Base-by-base conservation (phyloP, 2,797 vertebrate genomes). In the Rhynchonycteris naso region DNA sequence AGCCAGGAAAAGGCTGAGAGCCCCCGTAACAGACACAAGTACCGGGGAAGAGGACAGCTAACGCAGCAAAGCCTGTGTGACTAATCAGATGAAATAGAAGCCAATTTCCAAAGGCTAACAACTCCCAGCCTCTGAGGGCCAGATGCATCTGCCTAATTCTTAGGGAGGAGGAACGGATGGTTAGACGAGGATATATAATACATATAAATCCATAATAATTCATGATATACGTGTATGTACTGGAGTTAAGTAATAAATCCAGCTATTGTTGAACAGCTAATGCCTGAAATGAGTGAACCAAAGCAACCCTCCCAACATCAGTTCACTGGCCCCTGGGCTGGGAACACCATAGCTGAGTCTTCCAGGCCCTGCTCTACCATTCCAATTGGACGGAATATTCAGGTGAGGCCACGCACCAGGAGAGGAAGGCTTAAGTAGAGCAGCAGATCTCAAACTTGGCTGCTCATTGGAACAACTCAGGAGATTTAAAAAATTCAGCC, bases 41-140 rank as follows among this genome's bases (percentile, higher is more conserved):
- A 52, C 52, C 12, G 26, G 24, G 33, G 50, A n/a, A 18, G 30
- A 90, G 26, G 10, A 16, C 1, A 1, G 14, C 19, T 0, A 0
- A 50, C 0, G 26, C 0, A 5, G 54, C 33, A 21, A 56, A 38
- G 33, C 30, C 54, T 38, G 56, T 5, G 56, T 15, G 65, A 58
- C n/a, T 38, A 43, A 56, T 58, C 47, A 78, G 33, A 19, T 35
- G 11, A 38, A 54, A 80, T 1, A 52, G 9, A 68, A 50, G n/a
- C 68, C 58, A 10, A 10, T 33, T 33, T 38, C 52, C 52, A 75
- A 75, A 33, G 5, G 26, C 7, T 52, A 75, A 13, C 14, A 75
- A 13, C 14, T 28, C 35, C 33, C 0, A 61, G 24, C 22, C 54
- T 61, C 52, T 74, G 7, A 85, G 24, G 24, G 8, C 50, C 54